phyloP scores from a whole-genome alignment of 2,888 invertebrate species.

The Trissoscelio sp. region DNA sequence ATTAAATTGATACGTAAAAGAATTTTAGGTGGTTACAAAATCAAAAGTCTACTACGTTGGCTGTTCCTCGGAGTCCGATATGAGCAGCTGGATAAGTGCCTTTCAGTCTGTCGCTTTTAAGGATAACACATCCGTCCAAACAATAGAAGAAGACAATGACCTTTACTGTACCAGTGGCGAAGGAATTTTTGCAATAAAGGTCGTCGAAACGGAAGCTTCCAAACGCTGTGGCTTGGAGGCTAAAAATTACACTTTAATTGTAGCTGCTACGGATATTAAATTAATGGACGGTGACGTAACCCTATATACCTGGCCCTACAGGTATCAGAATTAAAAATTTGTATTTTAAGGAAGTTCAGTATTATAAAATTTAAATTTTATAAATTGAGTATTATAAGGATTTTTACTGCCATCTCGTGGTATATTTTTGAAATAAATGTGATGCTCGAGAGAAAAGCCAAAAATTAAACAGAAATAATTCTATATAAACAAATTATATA shows the following conservation, averaged over 20 bases:
- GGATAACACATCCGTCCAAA: constrained; percentile 86
- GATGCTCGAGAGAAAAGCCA: too few relatives aligned
- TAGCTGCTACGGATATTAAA: constrained; percentile 91
- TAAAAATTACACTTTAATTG: constrained; percentile 88
- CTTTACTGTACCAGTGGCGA: constrained; percentile 94
- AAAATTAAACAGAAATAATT: too few relatives aligned
- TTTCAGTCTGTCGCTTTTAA: constrained; percentile 93
- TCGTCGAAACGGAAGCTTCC: constrained; percentile 91
- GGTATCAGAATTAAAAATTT: constrained; percentile 31
- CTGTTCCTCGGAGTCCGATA: constrained; percentile 88
- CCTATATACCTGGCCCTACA: constrained; percentile 92
- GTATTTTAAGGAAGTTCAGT: background rate
- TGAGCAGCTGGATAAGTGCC: constrained; percentile 91
- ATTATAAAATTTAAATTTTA: too few relatives aligned
- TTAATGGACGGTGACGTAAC: constrained; percentile 88
- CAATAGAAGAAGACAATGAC: constrained; percentile 94
- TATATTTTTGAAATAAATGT: background rate
- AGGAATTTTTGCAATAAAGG: constrained; percentile 91
- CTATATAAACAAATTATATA: too few relatives aligned
- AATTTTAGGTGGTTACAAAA: constrained; percentile 88
- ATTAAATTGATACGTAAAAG: too few relatives aligned
- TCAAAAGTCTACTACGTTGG: constrained; percentile 86
- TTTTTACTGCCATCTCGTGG: too few relatives aligned
- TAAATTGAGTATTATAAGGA: too few relatives aligned
- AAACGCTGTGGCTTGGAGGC: constrained; percentile 89